Base-by-base conservation (phyloP, 1,140 invertebrate species). In the Stegodyphus dumicola region DNA sequence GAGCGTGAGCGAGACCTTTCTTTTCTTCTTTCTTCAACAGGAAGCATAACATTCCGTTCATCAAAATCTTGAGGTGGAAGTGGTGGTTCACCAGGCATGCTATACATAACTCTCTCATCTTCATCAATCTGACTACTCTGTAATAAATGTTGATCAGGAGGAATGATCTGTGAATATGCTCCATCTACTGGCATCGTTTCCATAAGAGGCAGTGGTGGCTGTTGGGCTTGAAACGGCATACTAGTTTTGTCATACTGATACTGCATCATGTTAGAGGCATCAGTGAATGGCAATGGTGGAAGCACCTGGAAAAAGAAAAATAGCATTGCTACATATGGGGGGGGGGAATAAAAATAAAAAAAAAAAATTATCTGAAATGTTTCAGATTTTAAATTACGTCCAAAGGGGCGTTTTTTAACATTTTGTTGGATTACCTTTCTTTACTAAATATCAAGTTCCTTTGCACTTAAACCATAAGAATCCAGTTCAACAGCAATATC, bases 1-100 rank as follows among this genome's bases (percentile, higher is more conserved):
- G 87, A 87, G 6, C 88, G 83, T 51, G 88, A 89, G 10, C 87
- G 66, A 1, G 86, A 87, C 53, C 75, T 66, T 48, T 69, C 78
- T 54, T 75, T 74, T 17, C 67, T 70, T 66, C 70, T 70, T 5
- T 85, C 83, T 10, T 86, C 84, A 6, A 60, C n/a, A 33, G 84
- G 53, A 10, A 66, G 17, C 56, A 73, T 33, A 7, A 77, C 3
- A 49, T 11, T 17, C 0, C 79, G 13, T 51, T 85, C 84, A 64
- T 86, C 77, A 52, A 74, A 70, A 67, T 88, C 83, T 60, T 86
- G 83, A 5, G 74, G 75, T 33, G 87, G 65, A n/a, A 87, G 78
- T 49, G 84, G 84, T 15, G 84, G 84, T 66, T 86, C 84, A 4
- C 84, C 84, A 52, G 84, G 84, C 75, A 86, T 77, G 48, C 84